A percentile compares a stretch with the other conserved stretches of the same genome.
phyloP scores from a whole-genome alignment of 2,797 vertebrate genomes.

The Macrochelys suwanniensis region DNA sequence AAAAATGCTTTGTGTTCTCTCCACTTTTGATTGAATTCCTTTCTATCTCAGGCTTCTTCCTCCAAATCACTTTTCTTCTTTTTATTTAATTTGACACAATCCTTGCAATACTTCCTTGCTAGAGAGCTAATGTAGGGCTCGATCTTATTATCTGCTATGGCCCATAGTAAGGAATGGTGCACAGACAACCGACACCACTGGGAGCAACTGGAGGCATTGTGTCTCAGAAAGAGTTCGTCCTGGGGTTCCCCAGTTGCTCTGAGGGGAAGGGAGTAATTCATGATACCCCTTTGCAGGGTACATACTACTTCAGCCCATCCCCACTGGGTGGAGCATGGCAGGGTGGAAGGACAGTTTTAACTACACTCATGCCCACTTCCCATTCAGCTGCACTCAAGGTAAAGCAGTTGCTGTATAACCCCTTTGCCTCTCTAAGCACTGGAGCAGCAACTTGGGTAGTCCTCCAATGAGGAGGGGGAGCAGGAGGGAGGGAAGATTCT shows the following conservation, averaged over 20 bases:
- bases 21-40: background rate
- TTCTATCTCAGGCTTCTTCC: background rate
- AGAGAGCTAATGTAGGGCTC: background rate
- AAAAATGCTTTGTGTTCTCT: background rate
- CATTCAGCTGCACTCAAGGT: background rate
- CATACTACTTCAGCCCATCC: background rate
- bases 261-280: background rate
- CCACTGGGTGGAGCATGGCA: background rate
- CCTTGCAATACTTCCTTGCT: background rate
- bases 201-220: background rate
- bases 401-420: background rate
- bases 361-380: background rate
- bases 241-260: background rate
- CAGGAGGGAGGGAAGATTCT: background rate
- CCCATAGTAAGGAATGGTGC: background rate
- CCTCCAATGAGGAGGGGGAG: background rate
- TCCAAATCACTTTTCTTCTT: background rate
- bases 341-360: background rate
- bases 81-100: background rate
- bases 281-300: background rate
- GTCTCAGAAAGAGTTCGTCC: background rate
- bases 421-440: background rate
- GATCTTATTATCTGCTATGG: background rate
- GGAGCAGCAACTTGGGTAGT: background rate
- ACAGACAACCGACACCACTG: background rate